Percentiles rank a stretch among this genome's conserved stretches.
These are phyloP conservation scores for Gobionotothen gibberifrons DNA, from an alignment of 2,797 vertebrate species.

Conservation along the genomic window DNA sequence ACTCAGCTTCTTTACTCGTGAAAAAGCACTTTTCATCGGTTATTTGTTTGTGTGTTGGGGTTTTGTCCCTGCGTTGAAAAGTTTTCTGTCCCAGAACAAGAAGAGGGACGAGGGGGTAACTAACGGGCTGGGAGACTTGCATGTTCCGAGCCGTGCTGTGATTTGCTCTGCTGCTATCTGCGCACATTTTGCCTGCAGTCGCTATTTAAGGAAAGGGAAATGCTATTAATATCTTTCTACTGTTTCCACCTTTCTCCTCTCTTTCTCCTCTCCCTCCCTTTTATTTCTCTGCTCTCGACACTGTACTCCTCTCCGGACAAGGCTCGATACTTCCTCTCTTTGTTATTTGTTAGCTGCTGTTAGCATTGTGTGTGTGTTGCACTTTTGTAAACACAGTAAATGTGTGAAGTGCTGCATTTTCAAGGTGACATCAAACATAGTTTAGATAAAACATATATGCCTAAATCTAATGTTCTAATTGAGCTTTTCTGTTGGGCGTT, in stretches of 20 bases:
- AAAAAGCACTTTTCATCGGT: slow-evolving; percentile 74
- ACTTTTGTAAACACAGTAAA: slow-evolving; percentile 16
- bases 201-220: slow-evolving; percentile 80
- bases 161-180: slow-evolving; percentile 70
- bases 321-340: slow-evolving; percentile 6
- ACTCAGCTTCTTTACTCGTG: slow-evolving; percentile 69
- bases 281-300: slow-evolving; percentile 40
- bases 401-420: slow-evolving; percentile 16
- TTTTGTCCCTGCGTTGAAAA: slow-evolving; percentile 66
- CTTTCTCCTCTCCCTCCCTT: slow-evolving; percentile 41
- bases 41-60: slow-evolving; percentile 66
- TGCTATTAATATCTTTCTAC: slow-evolving; percentile 84
- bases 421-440: slow-evolving; percentile 54
- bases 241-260: slow-evolving; percentile 74
- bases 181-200: slow-evolving; percentile 75
- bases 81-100: slow-evolving; percentile 72
- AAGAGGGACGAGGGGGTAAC: slow-evolving; percentile 9
- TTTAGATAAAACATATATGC: slow-evolving; percentile 5
- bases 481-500: slow-evolving; percentile 9
- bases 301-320: slow-evolving; percentile 7
- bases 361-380: neutral
- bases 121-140: slow-evolving; percentile 42
- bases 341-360: slow-evolving; percentile 10
- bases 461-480: slow-evolving; percentile 24
- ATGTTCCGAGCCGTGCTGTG: slow-evolving; percentile 47